A percentile compares a stretch with the other conserved stretches of the same genome.
These are phyloP conservation scores for Neodiprion virginianus DNA, from an alignment of 1,140 invertebrate genomes.

Conservation along the genomic window DNA sequence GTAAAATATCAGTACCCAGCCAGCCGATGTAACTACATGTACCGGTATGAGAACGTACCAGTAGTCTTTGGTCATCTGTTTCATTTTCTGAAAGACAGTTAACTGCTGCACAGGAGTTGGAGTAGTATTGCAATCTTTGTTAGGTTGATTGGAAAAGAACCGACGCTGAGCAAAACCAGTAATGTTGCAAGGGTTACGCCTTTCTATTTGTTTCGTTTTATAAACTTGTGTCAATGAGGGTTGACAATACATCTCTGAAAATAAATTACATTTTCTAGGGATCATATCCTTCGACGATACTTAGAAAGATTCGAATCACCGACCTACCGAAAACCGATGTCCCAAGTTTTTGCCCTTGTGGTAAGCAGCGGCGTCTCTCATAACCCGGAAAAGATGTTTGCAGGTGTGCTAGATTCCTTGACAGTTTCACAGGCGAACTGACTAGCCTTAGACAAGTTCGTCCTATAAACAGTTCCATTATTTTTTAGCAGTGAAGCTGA, in stretches of 20 bases:
- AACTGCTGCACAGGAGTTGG: slow-evolving; percentile 50
- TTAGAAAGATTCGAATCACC: no score
- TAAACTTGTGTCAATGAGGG: not conserved
- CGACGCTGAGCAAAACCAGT: not conserved
- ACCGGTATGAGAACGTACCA: slow-evolving; percentile 94
- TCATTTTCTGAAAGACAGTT: slow-evolving; percentile 83
- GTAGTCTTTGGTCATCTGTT: slow-evolving; percentile 91
- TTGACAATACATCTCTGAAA: not conserved
- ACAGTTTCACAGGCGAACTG: not conserved
- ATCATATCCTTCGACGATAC: no score
- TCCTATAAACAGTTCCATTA: not conserved
- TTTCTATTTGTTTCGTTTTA: not conserved
- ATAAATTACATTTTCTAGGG: not conserved
- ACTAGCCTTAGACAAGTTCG: not conserved
- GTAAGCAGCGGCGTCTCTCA: not conserved
- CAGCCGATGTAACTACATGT: slow-evolving; percentile 83
- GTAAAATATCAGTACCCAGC: slow-evolving; percentile 89
- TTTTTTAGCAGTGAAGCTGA: not conserved
- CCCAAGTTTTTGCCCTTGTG: not conserved
- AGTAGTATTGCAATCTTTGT: not conserved
- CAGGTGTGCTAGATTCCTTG: not conserved
- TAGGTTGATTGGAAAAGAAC: not conserved
- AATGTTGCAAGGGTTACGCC: not conserved
- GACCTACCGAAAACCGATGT: not conserved
- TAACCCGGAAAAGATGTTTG: not conserved